phyloP scores from a whole-genome alignment of 2,113 vertebrate species.

The Chrysochloris asiatica region DNA sequence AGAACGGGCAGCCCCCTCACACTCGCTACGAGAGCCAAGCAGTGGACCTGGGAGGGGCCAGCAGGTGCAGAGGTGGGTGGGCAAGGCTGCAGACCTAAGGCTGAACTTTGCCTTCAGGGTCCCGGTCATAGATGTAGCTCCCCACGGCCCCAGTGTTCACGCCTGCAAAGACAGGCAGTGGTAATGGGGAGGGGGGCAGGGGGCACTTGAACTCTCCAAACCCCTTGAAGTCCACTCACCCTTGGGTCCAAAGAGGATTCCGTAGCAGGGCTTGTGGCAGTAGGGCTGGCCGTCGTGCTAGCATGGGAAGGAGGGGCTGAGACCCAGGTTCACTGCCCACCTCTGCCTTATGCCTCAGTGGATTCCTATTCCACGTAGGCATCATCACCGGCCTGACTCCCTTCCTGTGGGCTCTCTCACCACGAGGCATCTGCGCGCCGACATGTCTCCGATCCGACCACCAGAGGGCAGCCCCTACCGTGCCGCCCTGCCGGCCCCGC shows the following conservation, averaged over 20 bases:
- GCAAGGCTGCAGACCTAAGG: constrained; percentile 82
- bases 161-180: constrained; percentile 85
- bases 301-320: accelerated
- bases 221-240: constrained; percentile 78
- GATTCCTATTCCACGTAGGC: not conserved
- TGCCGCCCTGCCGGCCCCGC: accelerated
- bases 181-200: accelerated
- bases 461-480: not conserved
- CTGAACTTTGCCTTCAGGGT: constrained; percentile 90
- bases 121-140: constrained; percentile 98
- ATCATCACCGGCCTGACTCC: not conserved
- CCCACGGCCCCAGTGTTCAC: constrained; percentile 98
- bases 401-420: not conserved
- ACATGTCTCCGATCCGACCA: not conserved
- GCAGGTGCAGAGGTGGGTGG: not conserved
- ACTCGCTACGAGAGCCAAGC: not conserved
- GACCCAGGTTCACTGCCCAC: accelerated
- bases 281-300: constrained; percentile 89
- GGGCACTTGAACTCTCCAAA: accelerated
- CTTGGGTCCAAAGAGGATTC: constrained; percentile 89
- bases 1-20: not conserved
- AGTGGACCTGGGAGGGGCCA: not conserved
- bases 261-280: constrained; percentile 90
- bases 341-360: not conserved
- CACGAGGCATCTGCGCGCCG: not conserved